Evolutionary conservation across 2,888 invertebrate genomes (phyloP), one percentile per base, ranked within the genome.

Genomic region (Nipponacmea schrenckii): DNA sequence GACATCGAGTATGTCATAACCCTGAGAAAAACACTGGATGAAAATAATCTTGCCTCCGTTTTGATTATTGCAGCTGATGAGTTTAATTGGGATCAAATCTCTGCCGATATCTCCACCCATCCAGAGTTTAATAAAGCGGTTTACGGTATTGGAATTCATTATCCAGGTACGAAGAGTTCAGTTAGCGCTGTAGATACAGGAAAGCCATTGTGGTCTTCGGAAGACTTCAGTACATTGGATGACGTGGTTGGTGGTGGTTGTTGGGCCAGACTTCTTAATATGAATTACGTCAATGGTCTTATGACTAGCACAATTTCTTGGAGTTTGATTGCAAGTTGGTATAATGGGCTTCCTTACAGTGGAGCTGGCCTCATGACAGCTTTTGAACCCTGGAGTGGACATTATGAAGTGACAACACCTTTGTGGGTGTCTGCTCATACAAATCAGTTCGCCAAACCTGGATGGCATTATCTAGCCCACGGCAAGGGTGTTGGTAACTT

Each of bases 221-320:
- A 89, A 75, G 89, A 89, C 70, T 89, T 84, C 84, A 89, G 89
- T 73, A 85, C 89, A 0, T 81, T 79, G 66, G 88, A 89, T 77
- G 81, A 86, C 73, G 74, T 82, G n/a, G 79, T 80, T 24, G 89
- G 89, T 14, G 86, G 82, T 15, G 89, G 87, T 8, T 89, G 89
- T 78, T 89, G 88, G 89, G 89, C 88, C 15, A 80, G 89, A 80
- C 87, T 85, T 45, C 69, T 89, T 63, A 89, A 89, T 75, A 87
- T 87, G 80, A 89, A 89, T 74, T 89, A 88, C 81, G 89, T 89
- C 4, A 83, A 86, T 79, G 89, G 89, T 10, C 78, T 81, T 44
- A 88, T 89, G 84, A 89, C 89, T 50, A 89, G 88, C 73, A 89
- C 89, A 15, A 88, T 89, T 45, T 84, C 88, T 0, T 89, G 89